These are phyloP conservation scores for Heliconius hortense DNA, from an alignment of 2,888 invertebrate genomes.

Conservation along the genomic window DNA sequence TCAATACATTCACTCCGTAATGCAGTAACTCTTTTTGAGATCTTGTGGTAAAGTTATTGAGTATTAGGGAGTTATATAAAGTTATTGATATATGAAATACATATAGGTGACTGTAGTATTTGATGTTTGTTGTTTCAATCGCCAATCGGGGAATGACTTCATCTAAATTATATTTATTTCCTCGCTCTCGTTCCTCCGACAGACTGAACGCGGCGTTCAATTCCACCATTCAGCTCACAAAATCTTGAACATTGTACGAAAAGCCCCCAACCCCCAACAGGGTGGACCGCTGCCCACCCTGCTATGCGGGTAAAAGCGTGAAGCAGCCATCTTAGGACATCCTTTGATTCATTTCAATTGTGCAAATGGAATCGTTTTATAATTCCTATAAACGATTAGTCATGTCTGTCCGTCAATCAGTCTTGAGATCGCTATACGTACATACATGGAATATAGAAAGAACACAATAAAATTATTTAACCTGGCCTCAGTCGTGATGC, in stretches of 20 bases:
- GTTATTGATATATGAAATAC: too few relatives aligned
- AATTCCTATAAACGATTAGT: slow-evolving; percentile 39
- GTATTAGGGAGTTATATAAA: too few relatives aligned
- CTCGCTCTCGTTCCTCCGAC: too few relatives aligned
- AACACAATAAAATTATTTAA: slow-evolving; percentile 26
- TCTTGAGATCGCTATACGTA: slow-evolving; percentile 12
- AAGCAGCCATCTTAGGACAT: neutral
- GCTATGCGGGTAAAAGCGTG: neutral
- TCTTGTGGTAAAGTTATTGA: too few relatives aligned
- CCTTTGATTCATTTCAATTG: slow-evolving; percentile 31
- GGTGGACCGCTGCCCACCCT: neutral
- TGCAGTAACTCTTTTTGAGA: too few relatives aligned
- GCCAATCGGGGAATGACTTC: too few relatives aligned
- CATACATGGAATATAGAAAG: slow-evolving; percentile 1
- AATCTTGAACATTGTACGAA: neutral
- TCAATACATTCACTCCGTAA: too few relatives aligned
- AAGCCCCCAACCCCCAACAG: neutral
- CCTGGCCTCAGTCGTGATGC: slow-evolving; percentile 13
- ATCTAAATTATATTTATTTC: too few relatives aligned
- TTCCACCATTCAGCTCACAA: neutral
- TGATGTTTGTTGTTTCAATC: too few relatives aligned
- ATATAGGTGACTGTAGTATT: too few relatives aligned
- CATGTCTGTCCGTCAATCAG: slow-evolving; percentile 34
- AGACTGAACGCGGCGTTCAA: neutral
- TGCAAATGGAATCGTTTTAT: slow-evolving; percentile 34